These are phyloP conservation scores for Drosophila limbata DNA, from an alignment of 2,888 invertebrate species.

Conservation along the genomic window DNA sequence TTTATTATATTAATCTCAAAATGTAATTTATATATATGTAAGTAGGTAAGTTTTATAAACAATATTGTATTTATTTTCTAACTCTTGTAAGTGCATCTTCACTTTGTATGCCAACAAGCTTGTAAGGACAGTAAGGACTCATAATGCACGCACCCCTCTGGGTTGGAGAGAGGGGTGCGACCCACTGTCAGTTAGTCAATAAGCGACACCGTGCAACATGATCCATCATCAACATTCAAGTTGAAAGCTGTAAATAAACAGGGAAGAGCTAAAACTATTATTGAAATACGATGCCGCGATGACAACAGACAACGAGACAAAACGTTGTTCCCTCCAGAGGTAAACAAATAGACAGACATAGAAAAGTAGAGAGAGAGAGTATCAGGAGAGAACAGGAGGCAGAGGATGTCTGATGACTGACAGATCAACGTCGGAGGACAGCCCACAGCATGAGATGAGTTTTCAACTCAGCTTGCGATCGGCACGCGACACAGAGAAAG, in stretches of 20 bases:
- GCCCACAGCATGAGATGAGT: conserved; percentile 73
- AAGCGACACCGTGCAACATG: conserved; percentile 71
- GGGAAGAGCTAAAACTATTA: conserved; percentile 63
- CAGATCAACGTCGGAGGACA: conserved; percentile 41
- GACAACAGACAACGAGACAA: conserved; percentile 71
- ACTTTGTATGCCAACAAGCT: neutral
- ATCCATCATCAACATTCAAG: conserved; percentile 68
- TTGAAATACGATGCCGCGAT: conserved; percentile 75
- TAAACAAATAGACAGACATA: conserved; percentile 19
- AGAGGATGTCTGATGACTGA: conserved; percentile 35
- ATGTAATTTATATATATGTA: too few relatives aligned
- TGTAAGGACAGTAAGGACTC: neutral
- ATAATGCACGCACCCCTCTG: conserved; percentile 31
- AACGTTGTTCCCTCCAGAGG: conserved; percentile 15
- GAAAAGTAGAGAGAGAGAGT: neutral
- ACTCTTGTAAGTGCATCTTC: neutral
- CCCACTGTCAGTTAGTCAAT: conserved; percentile 68
- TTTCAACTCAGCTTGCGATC: conserved; percentile 72
- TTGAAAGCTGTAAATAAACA: conserved; percentile 70
- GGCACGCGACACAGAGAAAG: conserved; percentile 69
- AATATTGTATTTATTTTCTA: neutral
- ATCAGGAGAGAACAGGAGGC: conserved; percentile 10
- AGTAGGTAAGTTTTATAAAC: neutral
- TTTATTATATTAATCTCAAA: too few relatives aligned
- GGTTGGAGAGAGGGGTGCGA: conserved; percentile 10